phyloP scores from a whole-genome alignment of 2,113 vertebrate species.

The Cyprinodon tularosa region DNA sequence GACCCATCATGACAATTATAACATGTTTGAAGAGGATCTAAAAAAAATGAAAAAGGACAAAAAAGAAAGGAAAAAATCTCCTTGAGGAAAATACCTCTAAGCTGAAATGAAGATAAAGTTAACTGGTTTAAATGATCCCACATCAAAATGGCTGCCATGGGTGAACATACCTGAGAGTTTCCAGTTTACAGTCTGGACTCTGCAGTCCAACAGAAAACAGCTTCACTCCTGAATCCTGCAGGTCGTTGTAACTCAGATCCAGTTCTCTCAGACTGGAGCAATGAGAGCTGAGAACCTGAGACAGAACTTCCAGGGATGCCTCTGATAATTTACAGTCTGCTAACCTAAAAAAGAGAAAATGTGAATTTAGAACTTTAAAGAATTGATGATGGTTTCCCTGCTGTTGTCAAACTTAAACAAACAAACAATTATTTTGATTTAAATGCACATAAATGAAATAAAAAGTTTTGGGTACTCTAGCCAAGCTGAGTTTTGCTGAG shows the following conservation, averaged over 20 bases:
- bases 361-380: neutral
- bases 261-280: neutral
- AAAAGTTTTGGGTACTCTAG: too few relatives aligned
- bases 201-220: neutral
- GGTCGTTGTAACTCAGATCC: neutral
- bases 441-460: too few relatives aligned
- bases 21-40: too few relatives aligned
- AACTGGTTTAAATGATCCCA: neutral
- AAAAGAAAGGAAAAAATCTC: neutral
- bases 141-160: neutral
- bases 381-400: neutral
- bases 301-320: constrained; percentile 6
- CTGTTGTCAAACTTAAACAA: neutral
- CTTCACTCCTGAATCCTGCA: neutral
- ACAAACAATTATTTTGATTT: too few relatives aligned
- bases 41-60: too few relatives aligned
- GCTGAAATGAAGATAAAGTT: too few relatives aligned
- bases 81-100: neutral
- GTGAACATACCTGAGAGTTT: neutral
- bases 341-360: neutral
- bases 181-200: neutral
- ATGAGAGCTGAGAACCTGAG: neutral
- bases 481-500: too few relatives aligned
- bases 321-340: neutral
- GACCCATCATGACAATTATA: too few relatives aligned